Evolutionary conservation across 2,888 invertebrate genomes (phyloP), one percentile per base, ranked within the genome.

Genomic region (Drosophila pseudotalamancana): DNA sequence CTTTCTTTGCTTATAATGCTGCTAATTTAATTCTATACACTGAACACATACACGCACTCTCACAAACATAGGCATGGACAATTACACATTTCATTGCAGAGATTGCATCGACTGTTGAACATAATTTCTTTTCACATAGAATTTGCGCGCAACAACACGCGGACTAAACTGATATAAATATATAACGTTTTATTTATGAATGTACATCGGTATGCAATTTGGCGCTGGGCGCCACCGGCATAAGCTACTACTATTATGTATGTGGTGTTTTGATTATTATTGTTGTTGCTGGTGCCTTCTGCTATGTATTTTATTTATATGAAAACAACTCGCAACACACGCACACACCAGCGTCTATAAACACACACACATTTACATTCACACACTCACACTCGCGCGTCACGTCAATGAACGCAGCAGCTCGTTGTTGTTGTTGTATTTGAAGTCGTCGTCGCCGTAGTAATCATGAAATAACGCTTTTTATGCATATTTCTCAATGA

Each of bases 401-500:
- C 88, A 86, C 88, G 88, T 88, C 88, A 88, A 88, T 88, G 82
- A 88, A 88, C 82, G 88, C 84, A 86, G 88, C 87, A 86, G 75
- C 82, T 67, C 62, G 77, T 34, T 51, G 77, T 72, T 79, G 72
- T 71, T 57, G 72, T 68, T 70, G 67, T 43, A 11, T 46, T 49
- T 60, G 72, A 29, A 61, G 79, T 66, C 65, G 71, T 59, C 53
- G 73, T 73, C 61, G 68, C 74, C 77, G 74, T 74, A 78, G 78
- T 74, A 74, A 63, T 65, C 57, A 65, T 50, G 39, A 66, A 71
- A 81, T 81, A 65, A 80, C 71, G 77, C 88, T 66, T 88, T 73
- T 72, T 76, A 71, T 70, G 71, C 73, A 76, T 88, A 86, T 88
- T 86, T 86, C 80, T 66, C 64, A 64, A 66, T 68, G 56, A 65